Conservation (phyloP, 92 coral and sea anemone species). For the Meandrina meandrites region DNA sequence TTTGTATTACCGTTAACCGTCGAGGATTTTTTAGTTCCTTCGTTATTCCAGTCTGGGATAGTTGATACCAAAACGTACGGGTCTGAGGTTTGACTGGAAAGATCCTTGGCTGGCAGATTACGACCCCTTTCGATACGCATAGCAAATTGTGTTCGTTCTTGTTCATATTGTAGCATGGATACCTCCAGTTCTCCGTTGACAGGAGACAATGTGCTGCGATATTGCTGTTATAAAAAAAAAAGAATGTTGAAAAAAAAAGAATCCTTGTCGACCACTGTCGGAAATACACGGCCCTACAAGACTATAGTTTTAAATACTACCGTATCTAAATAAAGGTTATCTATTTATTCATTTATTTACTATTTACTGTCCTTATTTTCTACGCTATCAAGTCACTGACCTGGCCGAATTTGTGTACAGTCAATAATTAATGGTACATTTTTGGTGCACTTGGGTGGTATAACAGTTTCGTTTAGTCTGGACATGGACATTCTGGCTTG, state of each 20-base stretch:
- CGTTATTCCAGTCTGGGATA: conserved; percentile 70
- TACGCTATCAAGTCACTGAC: too few species aligned
- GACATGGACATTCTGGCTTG: too few species aligned
- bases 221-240: conserved; percentile 36
- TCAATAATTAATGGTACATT: too few species aligned
- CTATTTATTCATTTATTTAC: too few species aligned
- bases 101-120: conserved; percentile 71
- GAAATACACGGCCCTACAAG: too few species aligned
- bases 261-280: too few species aligned
- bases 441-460: too few species aligned
- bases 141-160: conserved; percentile 43
- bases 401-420: too few species aligned
- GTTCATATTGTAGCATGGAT: conserved; percentile 78
- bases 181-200: conserved; percentile 74
- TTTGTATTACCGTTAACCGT: conserved; percentile 66
- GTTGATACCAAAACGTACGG: conserved; percentile 73
- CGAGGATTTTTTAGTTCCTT: conserved; percentile 57
- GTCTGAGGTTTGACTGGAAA: conserved; percentile 62
- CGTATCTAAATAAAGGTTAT: too few species aligned
- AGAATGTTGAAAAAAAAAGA: not conserved
- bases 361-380: too few species aligned
- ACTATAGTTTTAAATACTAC: too few species aligned
- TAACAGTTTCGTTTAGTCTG: too few species aligned
- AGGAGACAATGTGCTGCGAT: conserved; percentile 56
- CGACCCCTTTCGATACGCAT: conserved; percentile 74